These are phyloP conservation scores for Amiota communis DNA, from an alignment of 2,888 invertebrate genomes.

Conservation along the genomic window DNA sequence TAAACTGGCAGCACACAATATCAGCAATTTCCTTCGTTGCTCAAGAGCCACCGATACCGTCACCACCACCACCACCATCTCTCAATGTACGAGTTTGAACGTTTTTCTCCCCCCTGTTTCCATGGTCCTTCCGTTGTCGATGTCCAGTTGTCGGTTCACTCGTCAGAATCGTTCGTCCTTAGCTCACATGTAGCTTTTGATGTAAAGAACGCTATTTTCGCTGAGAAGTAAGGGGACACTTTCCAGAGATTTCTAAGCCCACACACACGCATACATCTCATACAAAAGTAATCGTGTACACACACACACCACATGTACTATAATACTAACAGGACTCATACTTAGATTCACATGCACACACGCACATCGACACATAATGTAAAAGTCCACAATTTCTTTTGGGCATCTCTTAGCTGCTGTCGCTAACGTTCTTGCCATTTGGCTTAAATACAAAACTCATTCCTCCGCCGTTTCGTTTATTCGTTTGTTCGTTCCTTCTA, in stretches of 20 bases:
- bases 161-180: constrained; percentile 41
- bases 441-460: constrained; percentile 58
- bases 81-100: not conserved
- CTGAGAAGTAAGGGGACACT: constrained; percentile 59
- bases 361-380: constrained; percentile 64
- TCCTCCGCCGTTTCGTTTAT: constrained; percentile 28
- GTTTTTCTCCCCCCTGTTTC: not conserved
- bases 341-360: constrained; percentile 44
- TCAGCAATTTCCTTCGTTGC: constrained; percentile 66
- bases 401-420: constrained; percentile 68
- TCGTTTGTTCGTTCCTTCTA: constrained; percentile 25
- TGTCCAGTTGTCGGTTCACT: constrained; percentile 8
- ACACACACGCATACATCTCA: constrained; percentile 47
- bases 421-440: constrained; percentile 68
- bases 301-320: constrained; percentile 42
- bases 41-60: constrained; percentile 50
- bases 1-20: constrained; percentile 58
- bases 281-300: constrained; percentile 40
- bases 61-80: not conserved
- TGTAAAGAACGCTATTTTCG: constrained; percentile 48
- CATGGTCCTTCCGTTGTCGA: not conserved
- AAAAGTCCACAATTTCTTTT: constrained; percentile 70
- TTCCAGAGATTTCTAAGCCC: constrained; percentile 58
- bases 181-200: constrained; percentile 51
- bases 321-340: constrained; percentile 30